Conservation (phyloP, 2,113 vertebrate genomes). For the Sminthopsis crassicaudata region DNA sequence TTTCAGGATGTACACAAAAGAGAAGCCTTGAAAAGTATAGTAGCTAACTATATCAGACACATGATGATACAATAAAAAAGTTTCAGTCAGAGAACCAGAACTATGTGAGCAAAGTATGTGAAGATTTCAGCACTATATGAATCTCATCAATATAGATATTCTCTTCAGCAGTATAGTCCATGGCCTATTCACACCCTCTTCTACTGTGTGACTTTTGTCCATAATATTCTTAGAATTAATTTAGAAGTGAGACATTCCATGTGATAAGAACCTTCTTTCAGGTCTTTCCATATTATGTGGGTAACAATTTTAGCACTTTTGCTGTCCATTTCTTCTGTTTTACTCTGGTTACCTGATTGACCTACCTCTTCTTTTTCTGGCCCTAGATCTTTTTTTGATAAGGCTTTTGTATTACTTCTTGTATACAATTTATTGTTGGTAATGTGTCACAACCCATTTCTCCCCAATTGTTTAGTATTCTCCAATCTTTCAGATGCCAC, state of each 20-base stretch:
- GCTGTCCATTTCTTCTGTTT: background rate
- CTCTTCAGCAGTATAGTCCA: background rate
- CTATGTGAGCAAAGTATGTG: background rate
- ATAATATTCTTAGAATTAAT: background rate
- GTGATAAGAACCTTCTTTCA: background rate
- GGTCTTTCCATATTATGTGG: background rate
- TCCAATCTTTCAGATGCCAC: background rate
- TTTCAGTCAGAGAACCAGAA: background rate
- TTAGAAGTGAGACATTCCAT: background rate
- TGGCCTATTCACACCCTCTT: background rate
- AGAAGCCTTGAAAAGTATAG: slow-evolving; percentile 6
- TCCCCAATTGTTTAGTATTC: background rate
- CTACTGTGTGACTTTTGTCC: background rate
- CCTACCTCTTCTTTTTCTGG: background rate
- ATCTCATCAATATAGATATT: background rate
- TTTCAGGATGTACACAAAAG: slow-evolving; percentile 17
- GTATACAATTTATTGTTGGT: background rate
- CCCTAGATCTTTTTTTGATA: background rate
- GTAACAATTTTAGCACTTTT: background rate
- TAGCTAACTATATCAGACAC: slow-evolving; percentile 23
- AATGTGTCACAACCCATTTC: background rate
- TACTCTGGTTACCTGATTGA: background rate
- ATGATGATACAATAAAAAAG: slow-evolving; percentile 8
- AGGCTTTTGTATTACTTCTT: background rate
- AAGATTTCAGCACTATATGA: background rate